Conservation (phyloP, 2,113 vertebrate genomes). For the Grantiella picta region DNA sequence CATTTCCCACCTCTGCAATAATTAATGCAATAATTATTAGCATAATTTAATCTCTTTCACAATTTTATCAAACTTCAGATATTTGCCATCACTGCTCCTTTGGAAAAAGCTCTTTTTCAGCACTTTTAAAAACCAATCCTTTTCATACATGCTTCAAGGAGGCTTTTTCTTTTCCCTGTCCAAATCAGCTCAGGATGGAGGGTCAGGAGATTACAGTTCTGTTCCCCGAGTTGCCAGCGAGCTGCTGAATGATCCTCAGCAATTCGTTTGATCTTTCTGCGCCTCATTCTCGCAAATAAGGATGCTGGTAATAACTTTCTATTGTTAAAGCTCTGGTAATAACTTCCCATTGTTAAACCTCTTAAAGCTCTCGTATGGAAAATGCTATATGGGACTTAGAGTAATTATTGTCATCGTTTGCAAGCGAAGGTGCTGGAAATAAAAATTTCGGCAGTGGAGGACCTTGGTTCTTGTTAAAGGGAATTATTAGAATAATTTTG, state of each 20-base stretch:
- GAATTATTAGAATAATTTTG: background rate
- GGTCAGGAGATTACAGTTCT: background rate
- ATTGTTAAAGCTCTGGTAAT: conserved; percentile 53
- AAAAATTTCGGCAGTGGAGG: background rate
- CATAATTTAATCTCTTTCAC: background rate
- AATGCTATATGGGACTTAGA: background rate
- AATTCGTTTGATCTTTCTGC: conserved; percentile 10
- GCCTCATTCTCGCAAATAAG: conserved; percentile 10
- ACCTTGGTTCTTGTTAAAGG: background rate
- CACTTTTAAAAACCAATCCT: background rate
- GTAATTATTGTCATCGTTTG: conserved; percentile 33
- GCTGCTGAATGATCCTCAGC: conserved; percentile 17
- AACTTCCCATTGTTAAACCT: conserved; percentile 49
- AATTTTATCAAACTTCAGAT: background rate
- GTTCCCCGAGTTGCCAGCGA: background rate
- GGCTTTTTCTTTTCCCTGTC: background rate
- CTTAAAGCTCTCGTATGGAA: background rate
- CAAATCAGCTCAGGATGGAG: background rate
- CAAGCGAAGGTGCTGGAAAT: background rate
- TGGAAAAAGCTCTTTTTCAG: background rate
- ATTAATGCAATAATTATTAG: background rate
- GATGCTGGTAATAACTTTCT: conserved; percentile 39
- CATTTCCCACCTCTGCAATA: background rate
- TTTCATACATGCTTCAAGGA: fast-evolving
- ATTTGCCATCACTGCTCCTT: background rate